Evolutionary conservation across 2,888 invertebrate species (phyloP).

Genomic region (Portevinia maculata): DNA sequence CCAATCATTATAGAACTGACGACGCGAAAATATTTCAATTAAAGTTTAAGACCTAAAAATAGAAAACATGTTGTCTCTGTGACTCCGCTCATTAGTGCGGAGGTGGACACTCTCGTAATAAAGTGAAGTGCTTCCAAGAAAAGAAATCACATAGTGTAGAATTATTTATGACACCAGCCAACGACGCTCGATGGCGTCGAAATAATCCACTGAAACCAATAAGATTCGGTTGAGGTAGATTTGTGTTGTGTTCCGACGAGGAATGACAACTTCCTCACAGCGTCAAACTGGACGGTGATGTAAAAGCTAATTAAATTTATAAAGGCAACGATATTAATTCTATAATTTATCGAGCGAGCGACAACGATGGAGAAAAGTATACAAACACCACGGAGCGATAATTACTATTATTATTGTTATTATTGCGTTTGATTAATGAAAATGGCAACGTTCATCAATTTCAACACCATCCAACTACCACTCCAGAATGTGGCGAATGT

Average conservation of each 20-base stretch:
- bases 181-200: constrained; percentile 36
- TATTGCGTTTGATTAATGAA: constrained; percentile 71
- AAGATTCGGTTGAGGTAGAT: constrained; percentile 3
- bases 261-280: neutral
- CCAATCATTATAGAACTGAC: constrained; percentile 15
- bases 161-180: constrained; percentile 42
- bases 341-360: constrained; percentile 50
- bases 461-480: constrained; percentile 27
- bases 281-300: constrained; percentile 32
- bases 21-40: neutral
- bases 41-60: constrained; percentile 16
- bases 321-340: constrained; percentile 64
- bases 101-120: constrained; percentile 10
- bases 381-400: constrained; percentile 57
- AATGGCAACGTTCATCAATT: constrained; percentile 64
- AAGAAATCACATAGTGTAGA: constrained; percentile 30
- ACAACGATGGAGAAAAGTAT: constrained; percentile 34
- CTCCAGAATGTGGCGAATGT: neutral
- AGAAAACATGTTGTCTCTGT: constrained; percentile 16
- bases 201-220: constrained; percentile 46
- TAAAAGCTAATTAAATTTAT: constrained; percentile 54
- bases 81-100: constrained; percentile 27
- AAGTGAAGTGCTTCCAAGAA: constrained; percentile 16
- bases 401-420: constrained; percentile 65
- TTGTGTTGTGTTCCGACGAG: neutral